Evolutionary conservation across 1,140 invertebrate genomes (phyloP), one percentile per base, ranked within the genome.

Genomic region (Gerris buenoi): DNA sequence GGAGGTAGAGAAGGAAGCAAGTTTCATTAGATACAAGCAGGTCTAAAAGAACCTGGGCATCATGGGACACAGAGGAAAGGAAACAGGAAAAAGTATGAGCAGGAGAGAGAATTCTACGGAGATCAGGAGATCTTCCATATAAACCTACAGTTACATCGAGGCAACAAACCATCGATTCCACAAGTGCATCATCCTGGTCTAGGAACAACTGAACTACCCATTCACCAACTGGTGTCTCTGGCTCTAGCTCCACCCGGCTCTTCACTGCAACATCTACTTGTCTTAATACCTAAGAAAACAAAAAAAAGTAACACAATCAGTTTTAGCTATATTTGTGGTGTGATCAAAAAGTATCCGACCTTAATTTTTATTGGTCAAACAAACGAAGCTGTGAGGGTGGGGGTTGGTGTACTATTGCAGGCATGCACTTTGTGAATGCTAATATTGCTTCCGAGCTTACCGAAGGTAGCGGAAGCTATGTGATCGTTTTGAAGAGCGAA

Each of bases 151-250:
- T 89, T 27, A 93, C 90, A 76, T 94, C 91, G 28, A 94, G 77
- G 57, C 88, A 90, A 76, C 91, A 94, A 0, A 94, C 88, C 89
- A 95, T 91, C n/a, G 88, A 87, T 79, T 94, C 92, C 26, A 94
- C 88, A 64, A 95, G 76, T 71, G 90, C 90, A 75, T 95, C 91
- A 75, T 95, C 91, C 77, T 94, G 91, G 77, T 94, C 90, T 70
- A 86, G 85, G 74, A 95, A 93, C 58, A 95, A 78, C 74, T 90
- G 88, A 59, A 94, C 88, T 64, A 93, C 82, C 81, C 91, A 92
- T 77, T 92, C 90, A 10, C 89, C 89, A 64, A 93, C 83, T 26
- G 88, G 86, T 70, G 88, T 89, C 75, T 92, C 89, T 2, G 90
- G 91, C 78, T 93, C 89, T 75, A 90, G 93, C 65, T 90, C 88